Base-by-base conservation (phyloP, 2,888 invertebrate genomes). In the Lordiphosa fenestrarum region DNA sequence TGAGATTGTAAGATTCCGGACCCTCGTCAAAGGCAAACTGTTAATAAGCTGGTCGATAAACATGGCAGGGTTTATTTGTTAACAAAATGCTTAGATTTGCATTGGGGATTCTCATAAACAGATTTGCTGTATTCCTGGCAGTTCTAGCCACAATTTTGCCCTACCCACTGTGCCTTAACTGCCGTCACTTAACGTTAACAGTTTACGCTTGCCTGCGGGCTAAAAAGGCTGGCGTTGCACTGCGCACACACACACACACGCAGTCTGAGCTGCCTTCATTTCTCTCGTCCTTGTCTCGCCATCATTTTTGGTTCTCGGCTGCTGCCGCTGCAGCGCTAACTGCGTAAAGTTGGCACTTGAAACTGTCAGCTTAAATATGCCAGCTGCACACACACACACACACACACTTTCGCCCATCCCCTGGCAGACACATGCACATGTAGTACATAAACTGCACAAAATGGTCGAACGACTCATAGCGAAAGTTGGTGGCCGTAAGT, bases 261-360 rank as follows among this genome's bases (percentile, higher is more conserved):
- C 47, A 61, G 40, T 25, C 6, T 25, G 13, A 13, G 52, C 54
- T 52, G 49, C 37, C 19, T 54, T 38, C 52, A 21, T 41, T 46
- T 35, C 33, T 33, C 50, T 59, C 41, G 57, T 70, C 68, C 73
- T 71, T 71, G 81, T 71, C 76, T 65, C 60, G 71, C 73, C 77
- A 78, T 81, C 81, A 77, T 81, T 78, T 78, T 78, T 66, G 77
- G 81, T 76, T 68, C 75, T 78, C 42, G 48, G 39, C 44, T 60
- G 65, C 53, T 63, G 66, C 41, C 42, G 49, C 46, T 61, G 53
- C 48, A 60, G 62, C 82, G 68, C 80, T 80, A 82, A 80, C 80
- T 80, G 83, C 80, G 82, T 80, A 80, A 80, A 80, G 80, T 80
- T 80, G 80, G 83, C 80, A 80, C 83, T 80, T 80, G 80, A 80